Evolutionary conservation across 2,797 vertebrate species (phyloP), one percentile per base, ranked within the genome.

Genomic region (Alfaro cultratus): DNA sequence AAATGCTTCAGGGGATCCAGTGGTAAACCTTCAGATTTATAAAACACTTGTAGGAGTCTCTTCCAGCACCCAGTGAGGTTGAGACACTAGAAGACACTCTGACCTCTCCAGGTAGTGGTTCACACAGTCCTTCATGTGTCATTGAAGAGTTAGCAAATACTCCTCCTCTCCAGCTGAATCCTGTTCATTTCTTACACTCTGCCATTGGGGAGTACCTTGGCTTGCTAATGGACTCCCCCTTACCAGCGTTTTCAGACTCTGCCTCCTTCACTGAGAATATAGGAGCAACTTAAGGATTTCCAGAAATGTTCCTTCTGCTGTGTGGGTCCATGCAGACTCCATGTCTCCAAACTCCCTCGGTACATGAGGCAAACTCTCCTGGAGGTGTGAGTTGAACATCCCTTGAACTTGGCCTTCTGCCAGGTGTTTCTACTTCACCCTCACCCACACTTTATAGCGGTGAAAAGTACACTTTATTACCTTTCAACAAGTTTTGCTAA

Each of bases 401-500:
- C 36, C 36, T 68, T 34, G 23, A 68, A 12, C 36, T 21, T 10
- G 21, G 36, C 21, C 64, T 39, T 68, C 21, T 5, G 36, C 64
- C 64, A 68, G 36, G 41, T 41, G 64, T 68, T 41, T 41, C 21
- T 68, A 68, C 7, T 67, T 41, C 34, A 67, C 64, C 34, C 64
- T 41, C 9, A 68, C 34, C 16, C 31, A 68, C 4, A 41, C 36
- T 68, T 39, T 68, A 41, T 41, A 41, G 64, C 4, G 10, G 4
- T 41, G 64, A 68, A 34, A 76, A 23, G 57, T 16, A 6, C 6
- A 26, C 57, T 75, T 64, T 15, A 76, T 76, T 46, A 34, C 11
- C 18, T 64, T 36, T 64, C 3, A 23, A 73, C 8, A 73, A 13
- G 51, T 64, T 34, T 64, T 73, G 55, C 74, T 76, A 75, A 62